Evolutionary conservation across 2,888 invertebrate species (phyloP), one percentile per base, ranked within the genome.

Genomic region (Ormyrus labotus): DNA sequence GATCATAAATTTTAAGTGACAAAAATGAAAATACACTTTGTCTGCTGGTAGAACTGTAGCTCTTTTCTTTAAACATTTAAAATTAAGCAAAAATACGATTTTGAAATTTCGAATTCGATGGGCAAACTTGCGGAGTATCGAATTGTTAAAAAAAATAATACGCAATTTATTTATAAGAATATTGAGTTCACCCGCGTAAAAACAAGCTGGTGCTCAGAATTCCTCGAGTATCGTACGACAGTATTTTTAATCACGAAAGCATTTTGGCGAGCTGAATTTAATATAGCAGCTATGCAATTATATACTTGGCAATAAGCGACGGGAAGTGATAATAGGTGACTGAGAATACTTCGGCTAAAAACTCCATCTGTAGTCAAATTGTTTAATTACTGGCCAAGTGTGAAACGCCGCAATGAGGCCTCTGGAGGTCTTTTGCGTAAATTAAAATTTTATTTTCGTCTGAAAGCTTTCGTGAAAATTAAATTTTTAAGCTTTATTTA

Each of bases 281-380:
- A 90, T 90, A 90, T 88, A 88, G 87, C 85, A 89, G 53, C 87
- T 88, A 89, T 89, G 89, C 85, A 88, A 89, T 88, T 88, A 87
- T 88, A 60, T 47, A 67, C 81, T 76, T 80, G 82, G 69, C 77
- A 76, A 64, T 74, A 77, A 75, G 82, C 77, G 77, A 84, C 81
- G 84, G 84, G 84, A 83, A 86, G 85, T 85, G 85, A 80, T 64
- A 71, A 76, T 72, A 72, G 51, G 13, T 10, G 61, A 58, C 86
- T 85, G 86, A 84, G 87, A 88, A 89, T 88, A 87, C 86, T 88
- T 85, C 81, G 83, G 84, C 87, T 88, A 88, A 90, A 90, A 90
- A 89, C 88, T 90, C 87, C 89, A 90, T 90, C 89, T 90, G 88
- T 89, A 90, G 86, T 89, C 89, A 90, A 90, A 90, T 90, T 90